Base-by-base conservation (phyloP, 2,888 invertebrate genomes). In the Quadroppia sp. region DNA sequence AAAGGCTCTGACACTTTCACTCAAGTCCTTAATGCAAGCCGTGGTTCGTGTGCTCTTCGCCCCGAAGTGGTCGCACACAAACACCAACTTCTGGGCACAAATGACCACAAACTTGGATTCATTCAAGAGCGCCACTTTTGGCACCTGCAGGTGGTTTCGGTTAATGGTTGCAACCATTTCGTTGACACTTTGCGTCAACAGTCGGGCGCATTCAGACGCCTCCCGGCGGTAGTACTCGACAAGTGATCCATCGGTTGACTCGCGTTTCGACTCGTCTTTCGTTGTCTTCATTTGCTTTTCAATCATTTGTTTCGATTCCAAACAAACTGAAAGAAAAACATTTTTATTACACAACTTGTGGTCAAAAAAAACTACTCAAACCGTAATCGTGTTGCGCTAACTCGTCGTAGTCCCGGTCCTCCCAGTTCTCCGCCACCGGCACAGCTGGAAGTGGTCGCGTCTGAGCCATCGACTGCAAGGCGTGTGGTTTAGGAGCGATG, bases 101-200 rank as follows among this genome's bases (percentile, higher is more conserved):
- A 97, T 86, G 45, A 96, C 92, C 13, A 97, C 94, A 83, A 94
- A 94, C 83, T 96, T 96, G 72, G 93, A 92, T 82, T 94, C 92
- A 17, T 93, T 92, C 53, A 25, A 53, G 28, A 71, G 96, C 89
- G 83, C 95, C 95, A 71, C 84, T 90, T 83, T 92, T 92, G 0
- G 97, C 45, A 45, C 45, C 15, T 13, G 96, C 50, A 94, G 94
- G 81, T 94, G 92, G 80, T 94, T 94, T 83, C 90, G 90, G 80
- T 94, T 93, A 53, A 97, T 91, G 6, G 93, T 91, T 79, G 90
- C 87, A 67, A 96, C 86, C 84, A 97, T 96, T 0, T 92, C 92
- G 80, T 94, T 94, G 74, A 96, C 93, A 20, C 94, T 92, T 78
- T 91, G 90, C 76, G 91, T 89, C 67, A 97, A 86, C 17, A 45